These are phyloP conservation scores for Papilio protenor DNA, from an alignment of 2,888 invertebrate genomes.

Conservation along the genomic window DNA sequence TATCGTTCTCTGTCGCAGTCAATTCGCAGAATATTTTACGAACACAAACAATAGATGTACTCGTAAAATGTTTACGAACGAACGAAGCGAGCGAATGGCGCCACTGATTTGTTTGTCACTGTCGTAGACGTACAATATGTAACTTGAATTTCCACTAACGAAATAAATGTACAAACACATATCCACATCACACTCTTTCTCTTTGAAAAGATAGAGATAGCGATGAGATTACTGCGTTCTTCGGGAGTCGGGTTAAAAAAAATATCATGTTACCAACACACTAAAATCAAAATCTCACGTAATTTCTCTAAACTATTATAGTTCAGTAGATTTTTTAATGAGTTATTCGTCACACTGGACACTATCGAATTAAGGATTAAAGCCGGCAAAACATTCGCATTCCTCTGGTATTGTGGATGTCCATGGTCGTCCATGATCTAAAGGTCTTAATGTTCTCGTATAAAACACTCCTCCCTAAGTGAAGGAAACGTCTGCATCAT, in stretches of 20 bases:
- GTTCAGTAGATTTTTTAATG: too few relatives aligned
- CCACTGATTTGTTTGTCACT: conserved; percentile 33
- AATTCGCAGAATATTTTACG: conserved; percentile 14
- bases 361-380: too few relatives aligned
- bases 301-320: too few relatives aligned
- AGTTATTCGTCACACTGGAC: too few relatives aligned
- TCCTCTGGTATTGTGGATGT: neutral
- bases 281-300: too few relatives aligned
- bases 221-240: too few relatives aligned
- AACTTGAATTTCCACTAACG: neutral
- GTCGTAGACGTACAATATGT: conserved; percentile 8
- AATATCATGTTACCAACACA: too few relatives aligned
- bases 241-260: too few relatives aligned
- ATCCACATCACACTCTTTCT: neutral
- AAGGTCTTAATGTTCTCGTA: neutral
- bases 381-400: too few relatives aligned
- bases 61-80: conserved; percentile 36
- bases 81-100: conserved; percentile 20
- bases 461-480: neutral
- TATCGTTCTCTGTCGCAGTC: neutral
- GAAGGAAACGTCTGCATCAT: neutral
- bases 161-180: neutral
- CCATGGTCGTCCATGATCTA: neutral
- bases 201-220: neutral
- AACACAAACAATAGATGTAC: conserved; percentile 14